phyloP scores from a whole-genome alignment of 1,140 invertebrate species.

The Telenomus remus region DNA sequence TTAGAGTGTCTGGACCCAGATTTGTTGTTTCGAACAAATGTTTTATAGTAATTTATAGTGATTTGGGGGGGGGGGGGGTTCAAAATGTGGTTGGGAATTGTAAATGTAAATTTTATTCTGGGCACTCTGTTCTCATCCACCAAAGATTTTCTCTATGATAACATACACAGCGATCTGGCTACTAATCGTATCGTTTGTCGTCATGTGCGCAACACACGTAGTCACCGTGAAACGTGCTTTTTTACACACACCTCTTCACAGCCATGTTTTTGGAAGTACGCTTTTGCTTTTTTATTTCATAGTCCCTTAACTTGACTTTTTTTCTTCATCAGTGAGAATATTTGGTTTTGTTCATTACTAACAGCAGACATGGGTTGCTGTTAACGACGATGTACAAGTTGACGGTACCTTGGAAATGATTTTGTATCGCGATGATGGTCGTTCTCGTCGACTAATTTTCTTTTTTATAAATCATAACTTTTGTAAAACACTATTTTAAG shows the following conservation, averaged over 20 bases:
- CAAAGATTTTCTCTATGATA: constrained; percentile 44
- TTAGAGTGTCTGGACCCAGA: constrained; percentile 31
- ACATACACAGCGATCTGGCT: constrained; percentile 61
- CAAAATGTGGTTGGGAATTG: no score
- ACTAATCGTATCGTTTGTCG: constrained; percentile 63
- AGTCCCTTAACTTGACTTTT: constrained; percentile 1
- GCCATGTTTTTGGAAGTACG: constrained; percentile 76
- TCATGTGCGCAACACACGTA: constrained; percentile 47
- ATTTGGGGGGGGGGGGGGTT: no score
- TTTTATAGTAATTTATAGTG: no score
- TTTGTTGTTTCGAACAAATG: no score
- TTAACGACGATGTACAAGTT: not conserved
- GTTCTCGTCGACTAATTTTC: not conserved
- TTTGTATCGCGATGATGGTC: not conserved
- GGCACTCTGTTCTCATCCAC: constrained; percentile 41
- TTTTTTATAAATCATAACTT: not conserved
- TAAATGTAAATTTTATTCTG: no score
- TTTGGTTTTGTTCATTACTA: constrained; percentile 51
- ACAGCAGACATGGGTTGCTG: constrained; percentile 29
- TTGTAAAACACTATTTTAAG: no score
- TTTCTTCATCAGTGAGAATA: not conserved
- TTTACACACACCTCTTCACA: constrained; percentile 64
- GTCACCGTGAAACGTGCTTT: constrained; percentile 51
- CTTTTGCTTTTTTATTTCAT: constrained; percentile 69
- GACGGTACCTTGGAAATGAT: not conserved